phyloP scores from a whole-genome alignment of 2,113 vertebrate species.

The Chaetorhynchus papuensis region DNA sequence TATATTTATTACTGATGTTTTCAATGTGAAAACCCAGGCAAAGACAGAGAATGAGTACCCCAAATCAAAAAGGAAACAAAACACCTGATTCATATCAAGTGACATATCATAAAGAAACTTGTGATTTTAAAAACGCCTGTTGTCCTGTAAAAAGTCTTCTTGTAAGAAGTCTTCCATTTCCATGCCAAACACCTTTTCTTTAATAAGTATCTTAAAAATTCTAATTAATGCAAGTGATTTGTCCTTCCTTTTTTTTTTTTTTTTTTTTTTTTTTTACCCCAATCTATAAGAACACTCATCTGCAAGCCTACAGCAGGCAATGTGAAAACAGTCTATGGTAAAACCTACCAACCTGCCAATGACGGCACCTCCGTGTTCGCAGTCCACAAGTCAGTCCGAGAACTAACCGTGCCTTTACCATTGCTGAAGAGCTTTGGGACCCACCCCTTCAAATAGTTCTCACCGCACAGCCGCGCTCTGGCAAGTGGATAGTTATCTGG shows the following conservation, averaged over 20 bases:
- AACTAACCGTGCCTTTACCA: background rate
- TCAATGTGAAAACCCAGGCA: background rate
- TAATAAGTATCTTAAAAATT: background rate
- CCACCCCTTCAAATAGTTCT: accelerated
- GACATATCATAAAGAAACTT: background rate
- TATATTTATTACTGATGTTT: background rate
- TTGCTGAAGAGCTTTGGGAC: background rate
- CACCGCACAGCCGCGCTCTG: accelerated
- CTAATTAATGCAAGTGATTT: background rate
- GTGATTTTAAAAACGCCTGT: background rate
- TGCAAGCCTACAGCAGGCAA: background rate
- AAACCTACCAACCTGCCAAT: background rate
- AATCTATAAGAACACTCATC: background rate
- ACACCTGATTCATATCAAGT: background rate
- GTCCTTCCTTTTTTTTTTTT: too few species aligned
- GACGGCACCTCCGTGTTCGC: accelerated
- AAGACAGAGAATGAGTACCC: background rate
- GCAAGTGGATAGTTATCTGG: accelerated
- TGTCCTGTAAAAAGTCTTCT: background rate
- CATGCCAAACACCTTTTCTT: background rate
- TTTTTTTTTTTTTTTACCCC: background rate
- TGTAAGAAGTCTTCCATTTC: background rate
- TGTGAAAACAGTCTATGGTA: accelerated
- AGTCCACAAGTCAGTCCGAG: accelerated
- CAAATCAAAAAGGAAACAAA: background rate